Conservation (phyloP, 92 coral and sea anemone genomes). For the Micromussa lordhowensis region DNA sequence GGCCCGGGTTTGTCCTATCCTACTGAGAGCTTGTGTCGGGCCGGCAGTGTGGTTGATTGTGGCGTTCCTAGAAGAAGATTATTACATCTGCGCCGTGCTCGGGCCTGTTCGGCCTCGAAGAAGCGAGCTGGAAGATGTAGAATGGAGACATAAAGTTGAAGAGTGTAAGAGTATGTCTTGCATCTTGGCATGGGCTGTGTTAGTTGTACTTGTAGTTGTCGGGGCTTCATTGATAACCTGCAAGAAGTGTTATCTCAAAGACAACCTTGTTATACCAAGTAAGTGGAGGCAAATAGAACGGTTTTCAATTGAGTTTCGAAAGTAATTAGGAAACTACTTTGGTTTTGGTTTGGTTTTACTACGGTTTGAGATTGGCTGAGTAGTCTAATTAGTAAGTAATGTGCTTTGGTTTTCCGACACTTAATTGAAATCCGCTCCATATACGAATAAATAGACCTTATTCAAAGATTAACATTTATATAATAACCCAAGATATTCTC, state of each 20-base stretch:
- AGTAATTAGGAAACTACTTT: too few relatives aligned
- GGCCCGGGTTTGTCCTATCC: slow-evolving; percentile 21
- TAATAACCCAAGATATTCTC: too few relatives aligned
- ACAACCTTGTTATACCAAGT: slow-evolving; percentile 17
- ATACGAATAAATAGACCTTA: too few relatives aligned
- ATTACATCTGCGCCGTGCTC: not conserved
- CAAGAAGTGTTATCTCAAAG: slow-evolving; percentile 40
- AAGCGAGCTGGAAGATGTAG: not conserved
- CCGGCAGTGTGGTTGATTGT: slow-evolving; percentile 55
- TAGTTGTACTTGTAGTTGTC: not conserved
- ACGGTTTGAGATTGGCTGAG: too few relatives aligned
- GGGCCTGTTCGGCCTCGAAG: slow-evolving; percentile 20
- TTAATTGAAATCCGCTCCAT: too few relatives aligned
- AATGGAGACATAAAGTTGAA: not conserved
- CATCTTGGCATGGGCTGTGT: not conserved
- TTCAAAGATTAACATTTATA: too few relatives aligned
- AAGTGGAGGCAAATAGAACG: not conserved
- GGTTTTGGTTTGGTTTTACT: too few relatives aligned
- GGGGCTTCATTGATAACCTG: not conserved
- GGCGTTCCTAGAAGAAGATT: slow-evolving; percentile 28
- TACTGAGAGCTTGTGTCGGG: slow-evolving; percentile 47
- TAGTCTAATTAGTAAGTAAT: too few relatives aligned
- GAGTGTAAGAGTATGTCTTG: not conserved
- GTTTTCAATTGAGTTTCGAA: too few relatives aligned
- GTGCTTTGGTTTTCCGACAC: too few relatives aligned